A percentile compares a stretch with the other conserved stretches of the same genome.
These are phyloP conservation scores for Syrrhaptes paradoxus DNA, from an alignment of 2,113 vertebrate genomes.

Conservation along the genomic window DNA sequence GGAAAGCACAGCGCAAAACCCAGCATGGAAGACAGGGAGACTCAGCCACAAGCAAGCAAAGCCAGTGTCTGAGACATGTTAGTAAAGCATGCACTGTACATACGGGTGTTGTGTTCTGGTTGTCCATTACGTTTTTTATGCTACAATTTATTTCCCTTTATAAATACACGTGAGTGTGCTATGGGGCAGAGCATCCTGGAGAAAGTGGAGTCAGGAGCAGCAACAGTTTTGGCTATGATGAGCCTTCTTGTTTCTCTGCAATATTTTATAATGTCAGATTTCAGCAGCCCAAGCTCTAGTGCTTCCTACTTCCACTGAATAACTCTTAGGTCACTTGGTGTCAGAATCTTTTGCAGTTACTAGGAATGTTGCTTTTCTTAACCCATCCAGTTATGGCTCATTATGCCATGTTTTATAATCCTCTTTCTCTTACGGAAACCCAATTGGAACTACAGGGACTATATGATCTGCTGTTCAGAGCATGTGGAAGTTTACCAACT, in stretches of 20 bases:
- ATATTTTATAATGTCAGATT: background rate
- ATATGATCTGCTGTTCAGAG: background rate
- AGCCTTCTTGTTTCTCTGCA: background rate
- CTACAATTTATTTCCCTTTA: background rate
- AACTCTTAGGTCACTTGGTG: background rate
- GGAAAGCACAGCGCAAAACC: background rate
- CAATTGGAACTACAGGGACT: background rate
- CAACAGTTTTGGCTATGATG: background rate
- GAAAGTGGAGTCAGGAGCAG: background rate
- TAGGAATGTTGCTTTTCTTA: background rate
- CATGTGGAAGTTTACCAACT: background rate
- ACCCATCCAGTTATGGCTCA: background rate
- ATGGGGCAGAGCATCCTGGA: background rate
- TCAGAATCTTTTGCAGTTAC: background rate
- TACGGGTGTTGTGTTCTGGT: background rate
- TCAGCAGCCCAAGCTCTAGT: background rate
- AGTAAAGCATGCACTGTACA: constrained; percentile 36
- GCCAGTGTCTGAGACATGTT: background rate
- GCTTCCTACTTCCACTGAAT: background rate
- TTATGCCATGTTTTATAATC: background rate
- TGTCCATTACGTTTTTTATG: background rate
- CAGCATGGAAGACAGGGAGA: background rate
- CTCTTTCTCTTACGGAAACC: background rate
- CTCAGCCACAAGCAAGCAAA: constrained; percentile 50
- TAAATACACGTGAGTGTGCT: background rate